Evolutionary conservation across 2,888 invertebrate genomes (phyloP), one percentile per base, ranked within the genome.

Genomic region (Drosophila formosana): DNA sequence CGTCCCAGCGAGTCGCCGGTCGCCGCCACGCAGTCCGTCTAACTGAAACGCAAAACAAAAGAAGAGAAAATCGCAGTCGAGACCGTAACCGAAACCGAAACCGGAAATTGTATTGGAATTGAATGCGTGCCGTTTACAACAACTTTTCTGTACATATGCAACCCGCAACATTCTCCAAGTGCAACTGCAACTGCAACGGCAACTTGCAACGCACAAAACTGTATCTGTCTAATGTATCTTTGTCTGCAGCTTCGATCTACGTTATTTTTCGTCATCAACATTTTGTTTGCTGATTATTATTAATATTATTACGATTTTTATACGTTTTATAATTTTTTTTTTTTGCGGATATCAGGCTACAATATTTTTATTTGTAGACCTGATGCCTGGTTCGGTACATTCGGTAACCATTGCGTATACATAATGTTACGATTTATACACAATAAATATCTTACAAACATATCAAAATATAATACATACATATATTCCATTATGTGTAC

Each of bases 21-120:
- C 39, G 13, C 39, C 39, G 80, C 72, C 78, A 86, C 88, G 51
- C 90, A 90, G 63, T 80, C 84, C 41, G 89, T 90, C 55, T 89
- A 72, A 39, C 30, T 6, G 30, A 7, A 37, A 18, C 30, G 30
- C 49, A 65, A 46, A 18, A 61, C 28, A 23, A 18, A 51, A 13
- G 34, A 11, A 39, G n/a, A 26, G 9, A 25, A 37, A 37, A 45
- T 9, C 23, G 45, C 25, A n/a, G 18, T 2, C 8, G 46, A 47
- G 26, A 25, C 32, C 23, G 39, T 4, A 18, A 13, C 26, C 13
- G 47, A 26, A 13, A 46, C 11, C 9, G 46, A 26, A 26, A 56
- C 9, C 8, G 45, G 30, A 45, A 45, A 23, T 18, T 34, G 37
- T 46, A 62, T 49, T 26, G 37, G 13, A 49, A 37, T 32, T 32